Conservation (phyloP, 1,140 invertebrate genomes). For the Holcopasites calliopsidis region DNA sequence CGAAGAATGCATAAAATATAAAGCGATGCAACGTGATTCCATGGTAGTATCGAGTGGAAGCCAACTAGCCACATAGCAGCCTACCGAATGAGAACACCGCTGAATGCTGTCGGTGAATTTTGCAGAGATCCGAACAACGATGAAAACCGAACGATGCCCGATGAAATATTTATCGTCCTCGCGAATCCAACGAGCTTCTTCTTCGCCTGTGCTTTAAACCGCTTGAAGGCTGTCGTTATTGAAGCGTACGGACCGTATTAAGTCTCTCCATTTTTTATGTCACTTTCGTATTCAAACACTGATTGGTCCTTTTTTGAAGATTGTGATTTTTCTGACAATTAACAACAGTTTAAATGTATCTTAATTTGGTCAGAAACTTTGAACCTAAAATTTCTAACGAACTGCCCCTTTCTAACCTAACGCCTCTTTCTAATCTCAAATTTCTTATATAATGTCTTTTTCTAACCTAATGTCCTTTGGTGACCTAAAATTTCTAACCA, state of each 20-base stretch:
- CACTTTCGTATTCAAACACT: background rate
- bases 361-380: too few relatives aligned
- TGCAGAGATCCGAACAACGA: constrained; percentile 26
- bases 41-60: constrained; percentile 18
- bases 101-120: constrained; percentile 49
- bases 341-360: too few relatives aligned
- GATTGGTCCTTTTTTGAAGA: too few relatives aligned
- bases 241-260: background rate
- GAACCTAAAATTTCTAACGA: too few relatives aligned
- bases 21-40: constrained; percentile 42
- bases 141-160: constrained; percentile 46
- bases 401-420: too few relatives aligned
- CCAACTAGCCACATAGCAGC: constrained; percentile 22
- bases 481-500: too few relatives aligned
- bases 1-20: constrained; percentile 64
- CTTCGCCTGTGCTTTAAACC: background rate
- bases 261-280: background rate
- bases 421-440: too few relatives aligned
- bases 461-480: too few relatives aligned
- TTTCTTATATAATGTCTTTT: too few relatives aligned
- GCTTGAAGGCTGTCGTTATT: background rate
- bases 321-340: too few relatives aligned
- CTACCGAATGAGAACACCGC: constrained; percentile 38
- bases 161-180: constrained; percentile 60
- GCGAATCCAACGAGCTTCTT: constrained; percentile 2